Evolutionary conservation across 2,888 invertebrate species (phyloP), one percentile per base, ranked within the genome.

Genomic region (Amphimallon solstitiale): DNA sequence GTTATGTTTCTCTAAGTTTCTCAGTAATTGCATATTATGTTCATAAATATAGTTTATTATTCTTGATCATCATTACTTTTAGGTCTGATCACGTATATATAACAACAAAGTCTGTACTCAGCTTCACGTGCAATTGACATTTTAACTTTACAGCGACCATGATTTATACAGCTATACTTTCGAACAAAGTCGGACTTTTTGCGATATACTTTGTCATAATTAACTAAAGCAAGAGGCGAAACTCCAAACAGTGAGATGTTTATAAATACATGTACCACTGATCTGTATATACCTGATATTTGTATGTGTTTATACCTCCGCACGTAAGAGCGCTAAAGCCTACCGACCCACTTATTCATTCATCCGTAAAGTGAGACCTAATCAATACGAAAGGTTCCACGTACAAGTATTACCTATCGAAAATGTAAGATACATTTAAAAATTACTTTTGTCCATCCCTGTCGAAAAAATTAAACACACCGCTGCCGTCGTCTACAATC

Each of bases 331-430:
- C 54, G 63, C 48, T 54, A 54, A 63, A 63, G 54, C 63, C 35
- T 56, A 54, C 52, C 52, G 63, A 63, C 63, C 63, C 19, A 63
- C 54, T 52, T 63, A 54, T 29, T 40, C 54, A 63, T 54, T 63
- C 63, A 63, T 63, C 63, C 52, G 63, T 63, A 46, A 52, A 51
- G 19, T 34, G 54, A 43, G 34, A 63, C 63, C 45, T 52, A 63
- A 63, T 63, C 63, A 63, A 63, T 63, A 63, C 63, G 46, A 54
- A 61, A 61, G 37, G 38, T 37, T 62, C 62, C 37, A 21, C 49
- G 38, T 62, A 49, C 37, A 21, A 48, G 38, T 62, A 62, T 62
- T 48, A 62, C 56, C 38, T 56, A 62, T 62, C 38, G 37, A 21
- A n/a, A 21, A 49, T 40, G 34, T 62, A 46, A 62, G 48, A 49